Percentiles rank a stretch among this genome's conserved stretches.
These are phyloP conservation scores for Nephrotoma flavescens DNA, from an alignment of 2,888 invertebrate species.

Conservation along the genomic window DNA sequence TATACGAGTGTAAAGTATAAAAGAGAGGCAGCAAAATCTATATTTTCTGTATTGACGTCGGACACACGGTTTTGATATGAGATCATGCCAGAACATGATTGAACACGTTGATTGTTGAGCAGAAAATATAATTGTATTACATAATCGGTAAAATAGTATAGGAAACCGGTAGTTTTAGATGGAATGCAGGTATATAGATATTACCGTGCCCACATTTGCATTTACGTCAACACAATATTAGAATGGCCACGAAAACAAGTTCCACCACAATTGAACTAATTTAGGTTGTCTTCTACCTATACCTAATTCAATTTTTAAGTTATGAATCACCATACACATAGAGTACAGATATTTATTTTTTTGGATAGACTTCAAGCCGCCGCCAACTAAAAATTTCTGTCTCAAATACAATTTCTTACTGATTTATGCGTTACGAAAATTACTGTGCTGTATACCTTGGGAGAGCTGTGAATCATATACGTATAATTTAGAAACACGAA, in stretches of 20 bases:
- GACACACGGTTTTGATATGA: neutral
- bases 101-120: neutral
- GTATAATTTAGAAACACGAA: too few relatives aligned
- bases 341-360: neutral
- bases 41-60: neutral
- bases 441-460: neutral
- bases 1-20: neutral
- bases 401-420: neutral
- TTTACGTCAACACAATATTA: neutral
- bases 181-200: neutral
- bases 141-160: neutral
- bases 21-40: neutral
- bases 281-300: too few relatives aligned
- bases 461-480: neutral
- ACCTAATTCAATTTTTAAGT: too few relatives aligned
- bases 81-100: neutral
- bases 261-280: too few relatives aligned
- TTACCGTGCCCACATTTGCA: neutral
- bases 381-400: neutral
- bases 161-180: neutral
- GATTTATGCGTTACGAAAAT: neutral
- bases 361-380: neutral
- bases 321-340: too few relatives aligned
- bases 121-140: neutral
- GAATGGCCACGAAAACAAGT: too few relatives aligned